Evolutionary conservation across 2,888 invertebrate species (phyloP).

Genomic region (Hyposoter didymator): DNA sequence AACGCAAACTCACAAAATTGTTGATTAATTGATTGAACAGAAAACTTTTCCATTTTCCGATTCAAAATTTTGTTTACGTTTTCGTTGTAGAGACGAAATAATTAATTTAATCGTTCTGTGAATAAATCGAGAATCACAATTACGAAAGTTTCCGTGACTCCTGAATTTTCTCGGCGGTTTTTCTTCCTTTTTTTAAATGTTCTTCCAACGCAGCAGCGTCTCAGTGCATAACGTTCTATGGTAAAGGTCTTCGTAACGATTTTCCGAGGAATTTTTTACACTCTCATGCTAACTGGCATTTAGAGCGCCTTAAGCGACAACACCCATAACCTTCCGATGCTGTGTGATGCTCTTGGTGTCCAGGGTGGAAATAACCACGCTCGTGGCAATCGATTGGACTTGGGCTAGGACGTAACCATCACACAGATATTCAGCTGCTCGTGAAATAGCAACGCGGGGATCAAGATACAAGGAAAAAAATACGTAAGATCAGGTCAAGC

Average conservation of each 20-base stretch:
- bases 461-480: not conserved
- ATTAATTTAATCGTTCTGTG: not conserved
- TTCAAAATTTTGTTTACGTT: not conserved
- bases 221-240: not conserved
- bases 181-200: not conserved
- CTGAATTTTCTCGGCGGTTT: too few relatives aligned
- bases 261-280: not conserved
- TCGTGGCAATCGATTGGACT: conserved; percentile 31
- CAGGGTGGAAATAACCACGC: conserved; percentile 3
- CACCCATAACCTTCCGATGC: conserved; percentile 22
- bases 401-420: not conserved
- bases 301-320: not conserved
- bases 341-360: conserved; percentile 11
- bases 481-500: not conserved
- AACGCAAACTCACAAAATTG: not conserved
- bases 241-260: not conserved
- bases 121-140: not conserved
- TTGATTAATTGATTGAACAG: too few relatives aligned
- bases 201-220: not conserved
- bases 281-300: conserved; percentile 1
- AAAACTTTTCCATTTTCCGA: not conserved
- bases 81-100: not conserved
- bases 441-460: not conserved
- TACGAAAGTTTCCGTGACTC: not conserved
- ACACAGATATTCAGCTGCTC: not conserved